Percentiles rank a stretch among this genome's conserved stretches.
phyloP scores from a whole-genome alignment of 2,888 invertebrate species.

The Clostera curtula region DNA sequence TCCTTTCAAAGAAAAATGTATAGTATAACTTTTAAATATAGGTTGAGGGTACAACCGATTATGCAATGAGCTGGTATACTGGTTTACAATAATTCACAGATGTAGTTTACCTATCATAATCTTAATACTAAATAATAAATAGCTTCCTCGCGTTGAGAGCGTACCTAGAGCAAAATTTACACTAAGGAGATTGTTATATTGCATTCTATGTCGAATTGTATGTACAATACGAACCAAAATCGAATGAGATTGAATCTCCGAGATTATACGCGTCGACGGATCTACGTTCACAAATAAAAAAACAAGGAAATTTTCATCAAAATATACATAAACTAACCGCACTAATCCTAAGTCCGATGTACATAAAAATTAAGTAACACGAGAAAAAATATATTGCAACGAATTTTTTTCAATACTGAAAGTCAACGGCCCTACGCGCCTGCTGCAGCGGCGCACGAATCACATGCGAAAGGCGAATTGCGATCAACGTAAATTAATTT shows the following conservation, averaged over 20 bases:
- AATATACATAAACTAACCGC: conserved; percentile 67
- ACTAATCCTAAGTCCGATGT: conserved; percentile 61
- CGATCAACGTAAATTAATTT: conserved; percentile 29
- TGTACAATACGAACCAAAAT: conserved; percentile 53
- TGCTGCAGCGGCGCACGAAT: conserved; percentile 22
- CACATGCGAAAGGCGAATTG: conserved; percentile 36
- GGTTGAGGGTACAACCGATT: conserved; percentile 53
- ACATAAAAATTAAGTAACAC: conserved; percentile 67
- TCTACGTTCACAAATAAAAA: conserved; percentile 39
- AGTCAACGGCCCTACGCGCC: conserved; percentile 32
- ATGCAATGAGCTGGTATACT: conserved; percentile 54
- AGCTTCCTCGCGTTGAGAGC: conserved; percentile 60
- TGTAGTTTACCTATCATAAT: conserved; percentile 57
- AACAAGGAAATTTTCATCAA: conserved; percentile 40
- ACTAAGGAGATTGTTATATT: conserved; percentile 68
- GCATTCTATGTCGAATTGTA: conserved; percentile 55
- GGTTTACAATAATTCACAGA: conserved; percentile 73
- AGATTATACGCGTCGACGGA: conserved; percentile 62
- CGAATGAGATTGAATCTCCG: conserved; percentile 69
- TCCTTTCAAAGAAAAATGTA: conserved; percentile 66
- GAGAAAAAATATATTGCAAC: conserved; percentile 64
- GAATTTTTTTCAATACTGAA: conserved; percentile 49
- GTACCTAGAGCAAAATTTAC: conserved; percentile 66
- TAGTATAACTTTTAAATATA: conserved; percentile 63
- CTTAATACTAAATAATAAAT: conserved; percentile 74